phyloP scores from a whole-genome alignment of 2,797 vertebrate genomes.

The Leontocebus nigricollis region DNA sequence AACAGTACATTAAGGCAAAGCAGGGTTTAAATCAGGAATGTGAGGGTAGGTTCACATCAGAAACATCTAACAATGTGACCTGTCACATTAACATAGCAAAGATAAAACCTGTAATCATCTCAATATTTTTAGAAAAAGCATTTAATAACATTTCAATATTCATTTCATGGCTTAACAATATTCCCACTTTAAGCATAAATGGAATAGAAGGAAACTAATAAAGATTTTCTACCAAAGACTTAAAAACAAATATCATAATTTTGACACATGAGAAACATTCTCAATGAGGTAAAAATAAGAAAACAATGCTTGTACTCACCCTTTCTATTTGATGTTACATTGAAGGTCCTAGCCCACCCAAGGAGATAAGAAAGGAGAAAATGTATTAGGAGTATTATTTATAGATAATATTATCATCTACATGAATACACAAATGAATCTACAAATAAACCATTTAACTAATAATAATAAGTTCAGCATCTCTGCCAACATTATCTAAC shows the following conservation, averaged over 20 bases:
- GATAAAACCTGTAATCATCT: constrained; percentile 27
- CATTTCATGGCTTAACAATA: constrained; percentile 43
- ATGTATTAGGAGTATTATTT: background rate
- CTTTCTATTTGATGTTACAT: background rate
- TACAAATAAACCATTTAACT: background rate
- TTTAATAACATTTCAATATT: constrained; percentile 28
- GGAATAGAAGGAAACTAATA: constrained; percentile 12
- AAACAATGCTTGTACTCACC: background rate
- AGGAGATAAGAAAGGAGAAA: background rate
- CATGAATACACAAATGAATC: background rate
- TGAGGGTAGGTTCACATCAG: background rate
- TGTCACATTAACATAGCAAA: constrained; percentile 19
- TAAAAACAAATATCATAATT: background rate
- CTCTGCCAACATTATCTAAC: constrained; percentile 10
- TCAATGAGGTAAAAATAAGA: background rate
- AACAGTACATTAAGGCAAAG: background rate
- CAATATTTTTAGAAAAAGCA: constrained; percentile 11
- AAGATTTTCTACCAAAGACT: background rate
- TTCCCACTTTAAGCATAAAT: constrained; percentile 33
- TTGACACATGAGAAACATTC: background rate
- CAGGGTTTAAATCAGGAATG: background rate
- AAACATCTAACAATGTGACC: constrained; percentile 31
- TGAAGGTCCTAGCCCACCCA: background rate
- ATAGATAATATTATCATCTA: constrained; percentile 5
- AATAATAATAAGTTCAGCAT: constrained; percentile 27